phyloP scores from a whole-genome alignment of 2,888 invertebrate species.

The Coecobrya sp. region DNA sequence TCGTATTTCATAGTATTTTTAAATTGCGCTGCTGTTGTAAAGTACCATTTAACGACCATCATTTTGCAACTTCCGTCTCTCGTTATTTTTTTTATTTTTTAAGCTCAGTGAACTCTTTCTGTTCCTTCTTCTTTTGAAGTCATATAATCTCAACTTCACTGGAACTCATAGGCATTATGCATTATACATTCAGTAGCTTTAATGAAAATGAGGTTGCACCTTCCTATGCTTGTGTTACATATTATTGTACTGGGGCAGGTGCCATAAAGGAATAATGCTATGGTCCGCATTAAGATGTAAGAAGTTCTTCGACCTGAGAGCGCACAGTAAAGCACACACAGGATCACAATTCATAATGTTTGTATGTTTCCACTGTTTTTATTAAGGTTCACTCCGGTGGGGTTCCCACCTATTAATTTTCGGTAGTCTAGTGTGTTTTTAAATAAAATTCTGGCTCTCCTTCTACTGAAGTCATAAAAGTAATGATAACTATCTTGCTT shows the following conservation, averaged over 20 bases:
- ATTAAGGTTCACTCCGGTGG: not conserved
- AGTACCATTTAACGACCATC: constrained; percentile 22
- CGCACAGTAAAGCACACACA: not conserved
- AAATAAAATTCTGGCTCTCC: not conserved
- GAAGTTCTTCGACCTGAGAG: constrained; percentile 50
- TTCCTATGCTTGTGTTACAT: not conserved
- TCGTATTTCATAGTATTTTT: not conserved
- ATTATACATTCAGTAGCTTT: not conserved
- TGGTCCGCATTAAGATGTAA: not conserved
- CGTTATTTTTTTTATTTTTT: constrained; percentile 8
- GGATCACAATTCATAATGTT: not conserved
- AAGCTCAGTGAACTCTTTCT: constrained; percentile 46
- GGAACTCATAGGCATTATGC: constrained; percentile 49
- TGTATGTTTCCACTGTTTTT: not conserved
- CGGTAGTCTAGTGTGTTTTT: not conserved
- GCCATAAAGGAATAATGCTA: not conserved
- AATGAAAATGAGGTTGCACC: constrained; percentile 14
- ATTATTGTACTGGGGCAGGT: not conserved
- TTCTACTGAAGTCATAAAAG: constrained; percentile 14
- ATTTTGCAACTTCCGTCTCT: constrained; percentile 50
- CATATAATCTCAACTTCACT: constrained; percentile 58
- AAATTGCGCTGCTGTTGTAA: not conserved
- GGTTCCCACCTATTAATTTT: constrained; percentile 22
- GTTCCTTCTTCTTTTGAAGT: not conserved
- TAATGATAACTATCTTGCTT: not conserved